Evolutionary conservation across 2,888 invertebrate species (phyloP).

Genomic region (Petrophora chlorosata): DNA sequence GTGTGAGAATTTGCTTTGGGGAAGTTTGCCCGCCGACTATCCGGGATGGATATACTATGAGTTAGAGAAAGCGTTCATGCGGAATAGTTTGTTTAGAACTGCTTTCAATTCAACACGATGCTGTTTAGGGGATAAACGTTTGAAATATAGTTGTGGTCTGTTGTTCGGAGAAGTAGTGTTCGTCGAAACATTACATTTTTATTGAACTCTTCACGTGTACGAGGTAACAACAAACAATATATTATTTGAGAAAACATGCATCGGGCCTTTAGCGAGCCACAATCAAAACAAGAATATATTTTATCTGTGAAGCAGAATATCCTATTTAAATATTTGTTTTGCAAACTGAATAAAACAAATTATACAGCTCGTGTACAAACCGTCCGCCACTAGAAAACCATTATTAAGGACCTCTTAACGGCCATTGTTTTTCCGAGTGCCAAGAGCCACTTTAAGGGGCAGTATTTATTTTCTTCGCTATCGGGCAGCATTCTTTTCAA

Average conservation of each 20-base stretch:
- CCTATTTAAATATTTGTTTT: too few species aligned
- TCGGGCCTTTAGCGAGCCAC: too few species aligned
- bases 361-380: slow-evolving; percentile 9
- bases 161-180: too few species aligned
- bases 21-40: slow-evolving; percentile 9
- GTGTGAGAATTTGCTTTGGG: slow-evolving; percentile 19
- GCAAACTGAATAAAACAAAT: not conserved
- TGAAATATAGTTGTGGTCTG: too few species aligned
- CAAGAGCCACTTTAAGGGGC: slow-evolving; percentile 55
- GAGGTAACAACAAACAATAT: too few species aligned
- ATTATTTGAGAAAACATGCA: too few species aligned
- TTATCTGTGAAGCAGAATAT: too few species aligned
- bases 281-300: too few species aligned
- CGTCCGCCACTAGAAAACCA: slow-evolving; percentile 39
- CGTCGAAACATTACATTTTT: too few species aligned
- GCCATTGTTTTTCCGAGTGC: slow-evolving; percentile 50
- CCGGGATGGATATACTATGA: not conserved
- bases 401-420: slow-evolving; percentile 46
- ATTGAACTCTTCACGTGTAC: too few species aligned
- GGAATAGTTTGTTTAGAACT: not conserved
- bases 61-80: not conserved
- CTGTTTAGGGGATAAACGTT: too few species aligned
- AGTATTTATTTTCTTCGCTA: slow-evolving; percentile 60
- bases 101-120: not conserved
- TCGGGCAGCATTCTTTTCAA: slow-evolving; percentile 57